Conservation (phyloP, 2,797 vertebrate genomes). For the Mallotus villosus region DNA sequence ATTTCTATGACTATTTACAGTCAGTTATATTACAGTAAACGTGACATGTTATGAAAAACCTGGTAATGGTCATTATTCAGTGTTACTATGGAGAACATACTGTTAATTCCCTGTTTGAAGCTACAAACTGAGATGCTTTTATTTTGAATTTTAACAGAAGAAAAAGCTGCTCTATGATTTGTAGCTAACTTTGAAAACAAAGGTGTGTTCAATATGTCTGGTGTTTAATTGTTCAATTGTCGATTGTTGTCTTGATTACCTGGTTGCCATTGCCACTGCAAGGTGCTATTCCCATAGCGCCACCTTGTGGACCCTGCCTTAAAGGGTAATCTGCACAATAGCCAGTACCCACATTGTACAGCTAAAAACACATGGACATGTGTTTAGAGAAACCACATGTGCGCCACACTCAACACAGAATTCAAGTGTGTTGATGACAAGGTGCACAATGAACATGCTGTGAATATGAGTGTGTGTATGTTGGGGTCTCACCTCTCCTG, state of each 20-base stretch:
- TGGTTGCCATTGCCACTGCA: slow-evolving; percentile 81
- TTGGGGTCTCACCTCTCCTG: slow-evolving; percentile 59
- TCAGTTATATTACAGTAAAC: too few species aligned
- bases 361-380: slow-evolving; percentile 70
- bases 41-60: too few species aligned
- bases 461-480: slow-evolving; percentile 6
- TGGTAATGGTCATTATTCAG: too few species aligned
- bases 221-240: too few species aligned
- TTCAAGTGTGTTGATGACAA: not conserved
- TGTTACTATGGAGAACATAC: too few species aligned
- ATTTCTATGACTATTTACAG: too few species aligned
- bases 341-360: slow-evolving; percentile 80
- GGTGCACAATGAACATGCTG: not conserved
- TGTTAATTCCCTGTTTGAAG: too few species aligned
- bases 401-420: not conserved
- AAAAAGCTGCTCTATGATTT: too few species aligned
- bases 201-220: too few species aligned
- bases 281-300: slow-evolving; percentile 68
- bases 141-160: too few species aligned
- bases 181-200: too few species aligned
- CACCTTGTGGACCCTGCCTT: slow-evolving; percentile 50
- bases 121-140: too few species aligned
- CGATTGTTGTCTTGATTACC: slow-evolving; percentile 62
- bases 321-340: slow-evolving; percentile 79
- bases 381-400: slow-evolving; percentile 20